These are phyloP conservation scores for Balaenoptera acutorostrata DNA, from an alignment of 2,113 vertebrate genomes.

Conservation along the genomic window DNA sequence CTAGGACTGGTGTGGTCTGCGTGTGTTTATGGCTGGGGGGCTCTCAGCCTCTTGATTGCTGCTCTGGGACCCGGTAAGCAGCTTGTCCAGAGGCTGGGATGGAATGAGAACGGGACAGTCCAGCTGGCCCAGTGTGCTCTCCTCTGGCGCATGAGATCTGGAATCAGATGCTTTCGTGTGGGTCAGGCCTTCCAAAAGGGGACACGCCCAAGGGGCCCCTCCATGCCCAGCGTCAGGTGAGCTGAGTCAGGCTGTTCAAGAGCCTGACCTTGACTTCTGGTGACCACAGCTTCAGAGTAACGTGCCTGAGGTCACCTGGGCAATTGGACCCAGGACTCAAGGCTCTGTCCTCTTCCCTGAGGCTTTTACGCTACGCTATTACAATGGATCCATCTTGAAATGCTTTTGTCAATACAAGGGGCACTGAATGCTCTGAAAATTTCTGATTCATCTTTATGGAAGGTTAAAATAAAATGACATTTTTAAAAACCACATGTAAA, in stretches of 20 bases:
- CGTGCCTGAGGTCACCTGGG: accelerated
- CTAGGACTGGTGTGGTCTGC: not conserved
- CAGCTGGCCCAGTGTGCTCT: not conserved
- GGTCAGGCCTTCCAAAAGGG: not conserved
- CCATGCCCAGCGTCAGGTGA: not conserved
- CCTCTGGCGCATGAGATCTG: not conserved
- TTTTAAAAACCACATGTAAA: not conserved
- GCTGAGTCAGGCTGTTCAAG: not conserved
- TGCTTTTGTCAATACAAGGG: not conserved
- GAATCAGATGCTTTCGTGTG: not conserved
- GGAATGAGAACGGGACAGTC: no score
- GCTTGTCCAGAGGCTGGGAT: not conserved
- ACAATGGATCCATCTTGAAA: not conserved
- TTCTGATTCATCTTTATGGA: not conserved
- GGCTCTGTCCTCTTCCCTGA: not conserved
- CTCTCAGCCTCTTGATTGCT: not conserved
- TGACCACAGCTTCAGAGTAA: not conserved
- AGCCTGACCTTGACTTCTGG: not conserved
- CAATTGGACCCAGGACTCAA: not conserved
- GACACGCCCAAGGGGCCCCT: not conserved
- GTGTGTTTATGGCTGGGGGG: not conserved
- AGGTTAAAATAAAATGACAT: not conserved
- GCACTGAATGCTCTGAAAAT: not conserved
- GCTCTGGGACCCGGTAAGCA: not conserved
- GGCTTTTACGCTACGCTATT: not conserved